phyloP scores from a whole-genome alignment of 37 sponge, comb jelly and placozoan genomes.

The Theonella swinhoei region DNA sequence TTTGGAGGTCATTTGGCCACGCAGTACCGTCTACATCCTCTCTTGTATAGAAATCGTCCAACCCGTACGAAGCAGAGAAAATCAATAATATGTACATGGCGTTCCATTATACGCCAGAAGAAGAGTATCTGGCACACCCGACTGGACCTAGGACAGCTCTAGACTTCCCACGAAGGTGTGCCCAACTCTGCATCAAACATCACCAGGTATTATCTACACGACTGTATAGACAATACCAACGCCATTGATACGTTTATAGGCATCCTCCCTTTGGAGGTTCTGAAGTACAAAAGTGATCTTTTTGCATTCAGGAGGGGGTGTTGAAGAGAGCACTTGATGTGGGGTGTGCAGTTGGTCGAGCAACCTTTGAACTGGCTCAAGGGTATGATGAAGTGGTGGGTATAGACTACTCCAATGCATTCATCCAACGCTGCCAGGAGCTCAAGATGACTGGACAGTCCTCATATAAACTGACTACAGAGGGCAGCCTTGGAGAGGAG shows the following conservation, averaged over 20 bases:
- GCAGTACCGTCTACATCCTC: no score
- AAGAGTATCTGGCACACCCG: constrained; percentile 56
- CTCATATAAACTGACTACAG: constrained; percentile 45
- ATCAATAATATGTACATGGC: constrained; percentile 80
- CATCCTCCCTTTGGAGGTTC: neutral
- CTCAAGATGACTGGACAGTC: constrained; percentile 61
- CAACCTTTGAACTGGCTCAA: constrained; percentile 85
- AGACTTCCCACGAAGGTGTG: constrained; percentile 83
- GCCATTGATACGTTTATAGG: neutral
- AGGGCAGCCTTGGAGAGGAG: constrained; percentile 69
- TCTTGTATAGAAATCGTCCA: neutral
- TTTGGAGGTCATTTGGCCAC: neutral
- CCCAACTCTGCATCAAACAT: constrained; percentile 73
- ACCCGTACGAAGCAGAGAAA: constrained; percentile 66
- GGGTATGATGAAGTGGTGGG: constrained; percentile 80
- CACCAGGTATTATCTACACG: constrained; percentile 33
- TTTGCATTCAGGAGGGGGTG: constrained; percentile 63
- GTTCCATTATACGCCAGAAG: constrained; percentile 68
- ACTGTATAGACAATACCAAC: no score
- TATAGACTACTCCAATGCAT: constrained; percentile 80
- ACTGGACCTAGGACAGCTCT: constrained; percentile 57
- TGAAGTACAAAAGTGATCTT: neutral
- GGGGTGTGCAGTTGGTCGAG: constrained; percentile 90
- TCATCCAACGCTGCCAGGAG: constrained; percentile 72
- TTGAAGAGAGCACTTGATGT: constrained; percentile 79